Base-by-base conservation (phyloP, 92 coral and sea anemone genomes). In the Phymanthus crucifer region DNA sequence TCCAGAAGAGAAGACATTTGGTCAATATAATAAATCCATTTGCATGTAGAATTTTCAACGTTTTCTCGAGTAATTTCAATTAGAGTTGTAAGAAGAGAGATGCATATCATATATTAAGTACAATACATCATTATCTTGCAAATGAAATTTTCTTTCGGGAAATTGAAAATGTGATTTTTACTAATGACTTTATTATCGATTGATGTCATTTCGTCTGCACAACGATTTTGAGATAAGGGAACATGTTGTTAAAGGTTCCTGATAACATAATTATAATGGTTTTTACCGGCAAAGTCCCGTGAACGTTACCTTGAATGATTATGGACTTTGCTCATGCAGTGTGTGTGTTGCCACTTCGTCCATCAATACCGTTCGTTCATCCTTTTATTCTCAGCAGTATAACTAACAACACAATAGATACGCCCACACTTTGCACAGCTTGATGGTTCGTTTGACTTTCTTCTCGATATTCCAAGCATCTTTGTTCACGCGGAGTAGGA, bases 381-480 rank as follows among this genome's bases (percentile, higher is more conserved):
- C 5, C 68, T 61, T 61, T 29, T 61, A 24, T 61, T 61, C 26
- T 61, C 68, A 3, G 68, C 68, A 61, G 13, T 61, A 27, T 61
- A n/a, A n/a, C 29, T 27, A 61, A 61, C 32, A 18, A 61, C 68
- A 12, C 68, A 27, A 61, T 26, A 24, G 68, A 9, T 61, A 24
- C 68, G 68, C 68, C 68, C 68, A 61, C 68, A 29, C 68, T 12
- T 24, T 61, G 34, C 33, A 61, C 32, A 61, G 68, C 33, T 61
- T 61, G 64, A 54, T 54, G 68, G 3, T 24, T 27, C 33, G 14
- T 61, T 61, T 61, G 32, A 61, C 68, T 61, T 27, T 29, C 32
- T 3, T 3, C 68, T 24, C 29, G 13, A 10, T 24, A 27, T 61
- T 61, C 17, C 8, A 29, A 17, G 35, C 32, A 24, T 61, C 10